phyloP scores from a whole-genome alignment of 2,888 invertebrate genomes.

The Homarus gammarus region DNA sequence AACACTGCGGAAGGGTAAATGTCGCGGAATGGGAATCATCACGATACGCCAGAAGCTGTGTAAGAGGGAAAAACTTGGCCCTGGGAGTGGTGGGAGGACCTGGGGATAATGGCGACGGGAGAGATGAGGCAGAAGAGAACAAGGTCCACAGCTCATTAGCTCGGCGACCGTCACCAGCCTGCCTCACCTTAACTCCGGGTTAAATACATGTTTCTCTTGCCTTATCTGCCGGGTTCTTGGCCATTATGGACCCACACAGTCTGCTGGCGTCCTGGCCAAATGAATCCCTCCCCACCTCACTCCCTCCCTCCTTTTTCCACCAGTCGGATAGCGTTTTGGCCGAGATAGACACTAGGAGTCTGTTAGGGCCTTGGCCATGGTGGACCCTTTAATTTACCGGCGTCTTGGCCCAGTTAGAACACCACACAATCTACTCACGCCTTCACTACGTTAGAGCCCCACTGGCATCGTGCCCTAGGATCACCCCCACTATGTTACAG shows the following conservation, averaged over 20 bases:
- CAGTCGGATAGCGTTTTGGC: not conserved
- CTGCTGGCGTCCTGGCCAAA: conserved; percentile 13
- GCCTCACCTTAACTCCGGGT: not conserved
- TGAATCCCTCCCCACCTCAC: too few species aligned
- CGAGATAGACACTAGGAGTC: not conserved
- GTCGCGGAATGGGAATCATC: not conserved
- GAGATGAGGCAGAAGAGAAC: conserved; percentile 1
- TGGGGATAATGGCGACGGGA: not conserved
- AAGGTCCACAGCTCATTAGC: not conserved
- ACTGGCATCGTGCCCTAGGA: too few species aligned
- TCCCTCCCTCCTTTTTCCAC: too few species aligned
- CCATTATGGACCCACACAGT: not conserved
- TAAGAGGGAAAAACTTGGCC: not conserved
- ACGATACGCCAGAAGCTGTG: not conserved
- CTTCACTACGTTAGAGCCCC: too few species aligned
- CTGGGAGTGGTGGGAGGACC: not conserved
- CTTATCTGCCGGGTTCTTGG: conserved; percentile 14
- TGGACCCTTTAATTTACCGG: too few species aligned
- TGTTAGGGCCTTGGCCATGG: conserved; percentile 2
- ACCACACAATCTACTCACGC: too few species aligned
- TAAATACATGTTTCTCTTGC: conserved; percentile 5
- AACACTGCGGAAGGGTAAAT: not conserved
- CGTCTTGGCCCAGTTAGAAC: too few species aligned
- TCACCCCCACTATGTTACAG: too few species aligned
- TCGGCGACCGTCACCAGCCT: not conserved